These are phyloP conservation scores for Valencia hispanica DNA, from an alignment of 2,797 vertebrate genomes.

Conservation along the genomic window DNA sequence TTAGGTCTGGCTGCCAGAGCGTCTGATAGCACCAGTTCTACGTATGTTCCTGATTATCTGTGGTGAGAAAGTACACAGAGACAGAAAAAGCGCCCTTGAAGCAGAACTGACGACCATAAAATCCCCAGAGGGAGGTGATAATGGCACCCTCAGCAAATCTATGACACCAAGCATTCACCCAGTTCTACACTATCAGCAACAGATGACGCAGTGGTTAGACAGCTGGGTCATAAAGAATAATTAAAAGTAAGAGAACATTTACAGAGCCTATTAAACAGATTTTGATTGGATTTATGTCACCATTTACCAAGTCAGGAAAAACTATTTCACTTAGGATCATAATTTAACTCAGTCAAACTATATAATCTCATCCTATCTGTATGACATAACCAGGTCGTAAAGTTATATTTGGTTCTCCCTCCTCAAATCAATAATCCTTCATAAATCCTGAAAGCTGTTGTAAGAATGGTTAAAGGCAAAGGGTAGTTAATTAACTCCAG, in stretches of 20 bases:
- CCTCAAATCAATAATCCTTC: not conserved
- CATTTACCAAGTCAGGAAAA: not conserved
- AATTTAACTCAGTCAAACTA: not conserved
- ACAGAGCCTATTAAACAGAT: not conserved
- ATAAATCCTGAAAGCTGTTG: not conserved
- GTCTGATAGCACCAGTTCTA: not conserved
- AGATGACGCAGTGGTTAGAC: not conserved
- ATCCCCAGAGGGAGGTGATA: not conserved
- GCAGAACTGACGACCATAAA: constrained; percentile 20
- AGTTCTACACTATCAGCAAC: constrained; percentile 20
- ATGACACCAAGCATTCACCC: not conserved
- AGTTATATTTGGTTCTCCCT: not conserved
- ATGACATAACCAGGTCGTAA: not conserved
- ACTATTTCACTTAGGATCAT: not conserved
- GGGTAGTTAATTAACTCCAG: not conserved
- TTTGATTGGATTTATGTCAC: not conserved
- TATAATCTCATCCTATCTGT: not conserved
- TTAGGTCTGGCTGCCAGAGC: constrained; percentile 7
- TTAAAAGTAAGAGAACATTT: not conserved
- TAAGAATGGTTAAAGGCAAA: not conserved
- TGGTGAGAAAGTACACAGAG: constrained; percentile 1
- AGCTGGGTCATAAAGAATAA: not conserved
- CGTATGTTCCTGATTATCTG: constrained; percentile 12
- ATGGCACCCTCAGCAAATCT: constrained; percentile 14
- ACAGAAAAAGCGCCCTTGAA: not conserved